Conservation (phyloP, 2,797 vertebrate species). For the Apogon hyalosoma region DNA sequence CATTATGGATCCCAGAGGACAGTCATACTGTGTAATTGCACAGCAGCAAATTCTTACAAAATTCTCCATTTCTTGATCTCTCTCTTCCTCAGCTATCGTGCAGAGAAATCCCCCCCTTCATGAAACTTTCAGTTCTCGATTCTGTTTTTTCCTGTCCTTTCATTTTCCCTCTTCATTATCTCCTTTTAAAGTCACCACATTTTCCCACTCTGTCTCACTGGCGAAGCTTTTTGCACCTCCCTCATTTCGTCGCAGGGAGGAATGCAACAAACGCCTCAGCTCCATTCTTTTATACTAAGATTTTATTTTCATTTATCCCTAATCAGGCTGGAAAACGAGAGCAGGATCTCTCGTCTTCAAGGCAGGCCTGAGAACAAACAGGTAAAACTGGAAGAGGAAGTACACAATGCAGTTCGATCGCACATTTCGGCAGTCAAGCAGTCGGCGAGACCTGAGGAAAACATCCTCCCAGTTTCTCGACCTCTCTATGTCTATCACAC, state of each 20-base stretch:
- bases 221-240: neutral
- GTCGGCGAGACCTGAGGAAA: constrained; percentile 30
- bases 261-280: constrained; percentile 19
- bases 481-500: constrained; percentile 11
- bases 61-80: neutral
- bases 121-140: constrained; percentile 44
- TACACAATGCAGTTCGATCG: neutral
- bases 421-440: constrained; percentile 2
- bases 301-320: constrained; percentile 20
- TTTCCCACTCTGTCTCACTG: neutral
- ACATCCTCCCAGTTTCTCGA: constrained; percentile 20
- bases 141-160: constrained; percentile 34
- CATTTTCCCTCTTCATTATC: constrained; percentile 34
- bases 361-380: constrained; percentile 1
- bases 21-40: constrained; percentile 23
- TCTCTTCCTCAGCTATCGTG: neutral
- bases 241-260: neutral
- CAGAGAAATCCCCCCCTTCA: constrained; percentile 21
- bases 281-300: neutral
- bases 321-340: constrained; percentile 16
- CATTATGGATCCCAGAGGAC: constrained; percentile 26
- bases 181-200: constrained; percentile 24
- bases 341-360: constrained; percentile 10
- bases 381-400: neutral
- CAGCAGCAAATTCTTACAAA: constrained; percentile 20